These are phyloP conservation scores for Semicossyphus pulcher DNA, from an alignment of 2,113 vertebrate genomes.

Conservation along the genomic window DNA sequence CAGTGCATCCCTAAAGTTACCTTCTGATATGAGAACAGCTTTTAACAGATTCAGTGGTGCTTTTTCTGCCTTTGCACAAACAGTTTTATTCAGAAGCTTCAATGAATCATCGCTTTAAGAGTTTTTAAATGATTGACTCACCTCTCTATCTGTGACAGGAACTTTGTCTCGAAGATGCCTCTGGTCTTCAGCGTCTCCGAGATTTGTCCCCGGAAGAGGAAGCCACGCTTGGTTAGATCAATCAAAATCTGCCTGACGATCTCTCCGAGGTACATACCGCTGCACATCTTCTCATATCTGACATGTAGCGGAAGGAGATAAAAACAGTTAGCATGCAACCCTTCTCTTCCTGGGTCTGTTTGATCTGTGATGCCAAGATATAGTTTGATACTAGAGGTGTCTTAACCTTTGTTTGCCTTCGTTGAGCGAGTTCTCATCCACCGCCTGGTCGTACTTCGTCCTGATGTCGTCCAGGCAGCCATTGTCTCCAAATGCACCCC, in stretches of 20 bases:
- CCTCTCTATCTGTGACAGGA: conserved; percentile 99
- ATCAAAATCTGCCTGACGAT: conserved; percentile 98
- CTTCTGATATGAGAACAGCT: no score
- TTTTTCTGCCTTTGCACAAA: neutral
- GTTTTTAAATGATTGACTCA: conserved; percentile 6
- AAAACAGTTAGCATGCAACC: neutral
- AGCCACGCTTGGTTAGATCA: conserved; percentile 94
- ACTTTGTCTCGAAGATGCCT: conserved; percentile 98
- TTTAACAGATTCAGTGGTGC: neutral
- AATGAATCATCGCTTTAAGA: neutral
- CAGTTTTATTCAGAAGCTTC: neutral
- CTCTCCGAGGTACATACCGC: conserved; percentile 98
- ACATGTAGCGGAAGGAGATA: fast-evolving
- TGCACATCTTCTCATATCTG: conserved; percentile 99
- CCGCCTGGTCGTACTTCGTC: conserved; percentile 91
- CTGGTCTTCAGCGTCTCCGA: conserved; percentile 95
- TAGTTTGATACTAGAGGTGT: neutral
- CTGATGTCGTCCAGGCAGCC: conserved; percentile 97
- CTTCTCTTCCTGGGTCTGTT: neutral
- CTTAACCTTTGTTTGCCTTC: conserved; percentile 93
- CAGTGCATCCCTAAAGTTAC: no score
- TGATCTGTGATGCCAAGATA: neutral
- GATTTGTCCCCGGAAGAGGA: conserved; percentile 97
- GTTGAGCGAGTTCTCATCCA: conserved; percentile 96
- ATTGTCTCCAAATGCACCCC: conserved; percentile 92